Conservation (phyloP, 2,113 vertebrate species). For the Buteo buteo region DNA sequence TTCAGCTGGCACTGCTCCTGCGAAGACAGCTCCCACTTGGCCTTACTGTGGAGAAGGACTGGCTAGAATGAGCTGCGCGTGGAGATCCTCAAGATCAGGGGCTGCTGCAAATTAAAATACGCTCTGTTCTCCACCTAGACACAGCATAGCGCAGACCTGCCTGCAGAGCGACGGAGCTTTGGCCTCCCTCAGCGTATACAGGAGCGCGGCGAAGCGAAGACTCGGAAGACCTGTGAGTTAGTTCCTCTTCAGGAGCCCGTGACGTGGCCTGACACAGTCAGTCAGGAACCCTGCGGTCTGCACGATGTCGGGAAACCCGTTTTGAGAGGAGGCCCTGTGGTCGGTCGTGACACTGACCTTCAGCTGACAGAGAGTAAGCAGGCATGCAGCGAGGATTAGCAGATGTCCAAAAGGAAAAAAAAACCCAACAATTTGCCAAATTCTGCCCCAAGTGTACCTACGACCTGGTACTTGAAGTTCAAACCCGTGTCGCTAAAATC, state of each 20-base stretch:
- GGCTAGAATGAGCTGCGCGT: neutral
- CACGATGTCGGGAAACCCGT: rapidly evolving
- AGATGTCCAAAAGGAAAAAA: neutral
- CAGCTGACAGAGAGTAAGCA: neutral
- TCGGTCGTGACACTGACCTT: neutral
- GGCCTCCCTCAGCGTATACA: neutral
- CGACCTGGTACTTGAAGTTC: neutral
- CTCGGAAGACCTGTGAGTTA: neutral
- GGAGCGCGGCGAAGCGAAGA: neutral
- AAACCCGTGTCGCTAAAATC: neutral
- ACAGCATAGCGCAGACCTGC: neutral
- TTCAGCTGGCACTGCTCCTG: neutral
- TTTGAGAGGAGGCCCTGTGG: neutral
- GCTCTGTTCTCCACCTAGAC: neutral
- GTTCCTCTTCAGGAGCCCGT: neutral
- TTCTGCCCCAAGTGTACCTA: neutral
- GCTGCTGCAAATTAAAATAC: neutral
- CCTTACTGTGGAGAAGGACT: neutral
- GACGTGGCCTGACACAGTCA: neutral
- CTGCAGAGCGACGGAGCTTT: rapidly evolving
- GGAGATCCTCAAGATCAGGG: neutral
- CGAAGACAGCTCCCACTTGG: neutral
- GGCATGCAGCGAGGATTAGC: neutral
- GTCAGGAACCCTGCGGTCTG: neutral
- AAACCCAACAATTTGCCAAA: neutral